These are phyloP conservation scores for Callospermophilus lateralis DNA, from an alignment of 2,113 vertebrate species.

Conservation along the genomic window DNA sequence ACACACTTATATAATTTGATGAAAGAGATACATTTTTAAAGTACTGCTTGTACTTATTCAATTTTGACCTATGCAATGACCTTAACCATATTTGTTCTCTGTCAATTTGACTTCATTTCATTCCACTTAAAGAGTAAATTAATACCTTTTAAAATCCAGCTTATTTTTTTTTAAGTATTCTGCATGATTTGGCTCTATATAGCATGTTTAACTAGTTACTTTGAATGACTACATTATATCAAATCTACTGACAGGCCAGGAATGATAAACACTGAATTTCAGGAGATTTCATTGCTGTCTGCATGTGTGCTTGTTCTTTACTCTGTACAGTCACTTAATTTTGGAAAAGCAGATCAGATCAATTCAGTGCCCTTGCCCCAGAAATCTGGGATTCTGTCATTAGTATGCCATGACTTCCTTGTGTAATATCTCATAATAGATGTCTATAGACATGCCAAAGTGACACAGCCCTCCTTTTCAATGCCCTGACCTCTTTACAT, in stretches of 20 bases:
- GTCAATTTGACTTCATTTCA: slow-evolving; percentile 26
- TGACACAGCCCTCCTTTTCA: neutral
- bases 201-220: neutral
- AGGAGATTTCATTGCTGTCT: neutral
- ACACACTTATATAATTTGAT: neutral
- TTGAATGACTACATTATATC: neutral
- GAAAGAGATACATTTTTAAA: neutral
- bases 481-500: neutral
- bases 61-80: slow-evolving; percentile 49
- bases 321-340: neutral
- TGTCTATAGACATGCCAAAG: neutral
- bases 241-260: neutral
- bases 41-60: neutral
- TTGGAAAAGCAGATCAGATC: neutral
- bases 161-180: slow-evolving; percentile 1
- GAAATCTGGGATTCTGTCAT: neutral
- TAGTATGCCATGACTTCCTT: accelerated
- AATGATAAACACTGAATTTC: neutral
- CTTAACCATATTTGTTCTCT: slow-evolving; percentile 23
- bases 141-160: neutral
- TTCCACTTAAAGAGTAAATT: neutral
- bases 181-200: neutral
- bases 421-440: neutral
- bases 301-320: neutral
- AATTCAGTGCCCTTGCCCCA: neutral